These are phyloP conservation scores for Danaus chrysippus DNA, from an alignment of 2,888 invertebrate genomes.

Conservation along the genomic window DNA sequence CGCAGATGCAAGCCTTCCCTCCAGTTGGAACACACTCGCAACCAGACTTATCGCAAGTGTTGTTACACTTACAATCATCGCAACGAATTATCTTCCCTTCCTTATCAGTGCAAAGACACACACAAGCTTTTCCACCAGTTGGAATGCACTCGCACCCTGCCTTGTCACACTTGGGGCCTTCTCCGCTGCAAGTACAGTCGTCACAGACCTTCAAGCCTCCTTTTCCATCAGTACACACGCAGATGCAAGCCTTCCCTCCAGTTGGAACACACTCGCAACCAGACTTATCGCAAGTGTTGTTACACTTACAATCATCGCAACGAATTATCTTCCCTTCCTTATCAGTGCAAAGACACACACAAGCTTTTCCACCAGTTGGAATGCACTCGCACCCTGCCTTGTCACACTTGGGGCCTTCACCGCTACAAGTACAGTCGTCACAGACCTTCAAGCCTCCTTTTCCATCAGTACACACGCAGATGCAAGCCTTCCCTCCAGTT, in stretches of 20 bases:
- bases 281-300: not conserved
- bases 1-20: conserved; percentile 31
- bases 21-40: conserved; percentile 29
- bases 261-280: conserved; percentile 30
- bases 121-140: conserved; percentile 19
- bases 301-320: conserved; percentile 24
- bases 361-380: conserved; percentile 17
- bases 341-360: conserved; percentile 25
- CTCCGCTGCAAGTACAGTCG: too few relatives aligned
- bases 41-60: conserved; percentile 4
- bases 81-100: conserved; percentile 21
- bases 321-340: conserved; percentile 19
- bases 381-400: conserved; percentile 26
- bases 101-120: conserved; percentile 22
- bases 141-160: conserved; percentile 24
- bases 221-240: conserved; percentile 26
- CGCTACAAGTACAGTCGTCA: conserved; percentile 32
- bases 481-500: conserved; percentile 29
- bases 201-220: conserved; percentile 27
- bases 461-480: conserved; percentile 30
- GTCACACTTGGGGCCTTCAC: conserved; percentile 18
- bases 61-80: conserved; percentile 22
- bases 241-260: conserved; percentile 30
- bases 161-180: not conserved
- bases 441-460: conserved; percentile 25